Conservation (phyloP, 2,888 invertebrate genomes). For the Luperina testacea region DNA sequence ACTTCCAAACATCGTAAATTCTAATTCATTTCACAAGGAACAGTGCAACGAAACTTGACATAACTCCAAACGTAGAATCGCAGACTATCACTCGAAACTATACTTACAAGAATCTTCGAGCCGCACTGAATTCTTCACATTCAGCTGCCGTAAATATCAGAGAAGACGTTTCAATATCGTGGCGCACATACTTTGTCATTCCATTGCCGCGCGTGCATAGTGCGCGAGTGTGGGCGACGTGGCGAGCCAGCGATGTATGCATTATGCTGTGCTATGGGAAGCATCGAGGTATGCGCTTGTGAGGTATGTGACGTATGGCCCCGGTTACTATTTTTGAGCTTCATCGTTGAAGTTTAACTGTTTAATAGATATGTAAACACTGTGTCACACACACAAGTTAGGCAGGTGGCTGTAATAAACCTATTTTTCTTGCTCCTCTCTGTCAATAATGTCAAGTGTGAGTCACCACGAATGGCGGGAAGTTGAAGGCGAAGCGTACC, state of each 20-base stretch:
- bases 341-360: neutral
- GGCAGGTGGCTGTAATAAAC: neutral
- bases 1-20: neutral
- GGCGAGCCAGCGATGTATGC: slow-evolving; percentile 40
- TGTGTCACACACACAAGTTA: neutral
- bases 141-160: slow-evolving; percentile 54
- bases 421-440: neutral
- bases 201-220: slow-evolving; percentile 42
- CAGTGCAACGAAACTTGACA: slow-evolving; percentile 7
- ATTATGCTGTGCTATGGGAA: slow-evolving; percentile 26
- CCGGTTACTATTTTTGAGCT: slow-evolving; percentile 6
- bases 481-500: neutral
- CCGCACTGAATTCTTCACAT: slow-evolving; percentile 26
- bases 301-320: slow-evolving; percentile 26
- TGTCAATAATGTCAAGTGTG: neutral
- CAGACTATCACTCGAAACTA: slow-evolving; percentile 25
- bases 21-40: neutral
- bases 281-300: slow-evolving; percentile 14
- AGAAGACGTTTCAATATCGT: slow-evolving; percentile 32
- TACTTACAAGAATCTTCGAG: slow-evolving; percentile 30
- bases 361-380: neutral
- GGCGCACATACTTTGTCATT: slow-evolving; percentile 56
- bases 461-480: neutral
- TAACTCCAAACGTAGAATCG: slow-evolving; percentile 14
- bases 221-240: slow-evolving; percentile 34